Evolutionary conservation across 1,140 invertebrate species (phyloP), one percentile per base, ranked within the genome.

Genomic region (Drosophila orena): DNA sequence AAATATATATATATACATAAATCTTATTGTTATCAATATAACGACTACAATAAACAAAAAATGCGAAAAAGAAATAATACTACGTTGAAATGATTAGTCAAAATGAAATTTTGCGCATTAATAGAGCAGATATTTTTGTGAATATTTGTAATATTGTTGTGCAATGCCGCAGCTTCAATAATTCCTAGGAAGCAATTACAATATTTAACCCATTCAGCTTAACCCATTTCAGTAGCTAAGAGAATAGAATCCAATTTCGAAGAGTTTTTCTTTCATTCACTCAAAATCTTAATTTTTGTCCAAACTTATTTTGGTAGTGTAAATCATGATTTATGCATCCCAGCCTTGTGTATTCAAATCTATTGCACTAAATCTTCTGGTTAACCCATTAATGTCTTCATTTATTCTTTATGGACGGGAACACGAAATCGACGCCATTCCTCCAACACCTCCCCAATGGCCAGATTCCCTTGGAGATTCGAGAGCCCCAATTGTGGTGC

Each of bases 1-100:
- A 38, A 38, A 47, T 20, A 44, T 47, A 68, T 37, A 55, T 55
- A 46, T n/a, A 44, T 44, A 30, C 30, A 69, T 27, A 17, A 12
- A 54, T 69, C 38, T 43, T 49, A 43, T 80, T 84, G 80, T 84
- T 84, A 68, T 76, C 54, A 77, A 72, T 59, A 38, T 68, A 80
- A 77, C 49, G 61, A 68, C 64, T 77, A 69, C 56, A 84, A 84
- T 84, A 85, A 84, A 84, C 65, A 37, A 43, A 57, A 85, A 50
- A 49, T 58, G 75, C 70, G 55, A 42, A 57, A 83, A 57, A 75
- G 0, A 75, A 22, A 60, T 54, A 77, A n/a, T n/a, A n/a, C n/a
- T n/a, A n/a, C n/a, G n/a, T n/a, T n/a, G n/a, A n/a, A n/a, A n/a
- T n/a, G n/a, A n/a, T n/a, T n/a, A n/a, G n/a, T n/a, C n/a, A n/a